Base-by-base conservation (phyloP, 2,888 invertebrate genomes). In the Hypomecis punctinalis region DNA sequence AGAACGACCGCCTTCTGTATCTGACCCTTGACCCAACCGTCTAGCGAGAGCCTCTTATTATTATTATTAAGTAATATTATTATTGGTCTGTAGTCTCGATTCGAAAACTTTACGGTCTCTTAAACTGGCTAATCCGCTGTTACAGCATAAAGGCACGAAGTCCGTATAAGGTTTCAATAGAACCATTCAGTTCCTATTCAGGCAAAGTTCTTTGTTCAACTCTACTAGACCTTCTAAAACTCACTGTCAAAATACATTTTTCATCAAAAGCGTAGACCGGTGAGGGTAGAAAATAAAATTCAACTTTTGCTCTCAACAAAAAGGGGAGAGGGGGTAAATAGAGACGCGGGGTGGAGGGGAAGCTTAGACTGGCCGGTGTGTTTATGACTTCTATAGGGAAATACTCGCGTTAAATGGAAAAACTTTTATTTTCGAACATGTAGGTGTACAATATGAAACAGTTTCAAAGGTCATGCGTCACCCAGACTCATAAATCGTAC, bases 341-440 rank as follows among this genome's bases (percentile, higher is more conserved):
- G 68, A 62, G 59, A 67, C 59, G 74, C 68, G 71, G 70, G 69
- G 54, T 60, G 42, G 42, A 54, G 52, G 64, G 13, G 56, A 48
- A 53, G 52, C 54, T 60, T 68, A 72, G 68, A 72, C 80, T 78
- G 80, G 72, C 81, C 80, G 79, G 82, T 85, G 82, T 90, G 88
- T 91, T 91, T 92, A 92, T 87, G 89, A 89, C 89, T 91, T 88
- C 92, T 91, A 89, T 91, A 90, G 91, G 92, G 91, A 92, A 92
- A 92, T 92, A 91, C 85, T 76, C 77, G 85, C 80, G 79, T 81
- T 88, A 86, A 88, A 91, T 89, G 89, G 88, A 88, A 88, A 91
- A 91, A 91, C 84, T 92, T 92, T 90, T 86, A 89, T 86, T 86
- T 82, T 75, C 84, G 85, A 85, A 88, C 85, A 87, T 85, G 81